Evolutionary conservation across 2,113 vertebrate species (phyloP), one percentile per base, ranked within the genome.

Genomic region (Hystrix brachyura): DNA sequence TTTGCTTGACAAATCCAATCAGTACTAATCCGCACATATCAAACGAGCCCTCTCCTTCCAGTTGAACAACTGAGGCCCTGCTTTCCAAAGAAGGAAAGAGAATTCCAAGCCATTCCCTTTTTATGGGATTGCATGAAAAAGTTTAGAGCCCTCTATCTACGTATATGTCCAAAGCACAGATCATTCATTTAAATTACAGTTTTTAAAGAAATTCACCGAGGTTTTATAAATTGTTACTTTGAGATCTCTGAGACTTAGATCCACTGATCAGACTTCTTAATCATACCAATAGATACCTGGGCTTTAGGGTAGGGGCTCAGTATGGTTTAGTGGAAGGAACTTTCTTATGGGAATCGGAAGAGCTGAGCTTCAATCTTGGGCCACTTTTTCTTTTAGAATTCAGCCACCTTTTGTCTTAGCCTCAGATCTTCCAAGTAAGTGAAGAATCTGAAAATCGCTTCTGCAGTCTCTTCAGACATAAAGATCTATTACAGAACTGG

Each of bases 181-280:
- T 64, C 38, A 17, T 80, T 94, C 85, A 90, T 74, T 84, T 59
- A 82, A 79, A 87, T 38, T 29, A 17, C 1, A 94, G 17, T 69
- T 94, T 89, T 78, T 74, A 65, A 87, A 94, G 57, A 94, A 92
- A 83, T 29, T 43, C 25, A 90, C n/a, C 38, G 65, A 51, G 46
- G 14, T 59, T 65, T 81, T 93, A 51, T 79, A 93, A 79, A 82
- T 15, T 25, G 53, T 13, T 80, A 91, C 32, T 94, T 95, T 13
- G 27, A 93, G 27, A 71, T 93, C 53, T 87, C 53, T 92, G 53
- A 46, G 23, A 69, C 53, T 94, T 72, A 88, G n/a, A 87, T 9
- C 8, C 19, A 86, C 27, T 55, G 19, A 83, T 96, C 88, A 84
- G 89, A 95, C 94, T 43, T 65, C 53, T 67, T 96, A 81, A 86